A percentile compares a stretch with the other conserved stretches of the same genome.
Evolutionary conservation across 2,797 vertebrate species (phyloP).

Genomic region (Sebastolobus altivelis): DNA sequence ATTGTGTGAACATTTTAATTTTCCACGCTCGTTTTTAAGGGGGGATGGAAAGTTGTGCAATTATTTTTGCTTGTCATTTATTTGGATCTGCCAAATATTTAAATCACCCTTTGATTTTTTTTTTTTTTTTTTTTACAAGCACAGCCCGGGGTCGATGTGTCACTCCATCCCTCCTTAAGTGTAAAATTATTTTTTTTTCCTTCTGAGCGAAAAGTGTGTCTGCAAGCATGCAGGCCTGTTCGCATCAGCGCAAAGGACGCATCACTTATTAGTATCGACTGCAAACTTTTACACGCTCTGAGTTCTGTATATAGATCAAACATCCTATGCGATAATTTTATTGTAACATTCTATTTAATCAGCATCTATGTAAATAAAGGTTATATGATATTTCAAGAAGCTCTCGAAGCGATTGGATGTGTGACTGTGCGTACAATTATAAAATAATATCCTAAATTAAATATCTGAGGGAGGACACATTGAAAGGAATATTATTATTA

Average conservation of each 20-base stretch:
- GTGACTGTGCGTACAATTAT: constrained; percentile 50
- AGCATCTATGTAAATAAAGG: constrained; percentile 91
- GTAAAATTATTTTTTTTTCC: background rate
- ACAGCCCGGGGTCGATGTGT: constrained; percentile 23
- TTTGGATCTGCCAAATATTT: constrained; percentile 74
- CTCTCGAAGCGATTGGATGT: constrained; percentile 56
- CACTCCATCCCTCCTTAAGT: constrained; percentile 42
- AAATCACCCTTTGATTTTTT: background rate
- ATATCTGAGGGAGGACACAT: background rate
- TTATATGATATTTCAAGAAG: constrained; percentile 86
- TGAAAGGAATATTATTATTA: background rate
- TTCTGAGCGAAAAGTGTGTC: constrained; percentile 39
- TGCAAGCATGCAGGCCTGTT: constrained; percentile 54
- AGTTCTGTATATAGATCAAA: constrained; percentile 85
- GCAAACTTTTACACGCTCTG: constrained; percentile 59
- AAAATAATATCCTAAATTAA: background rate
- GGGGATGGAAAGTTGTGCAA: constrained; percentile 71
- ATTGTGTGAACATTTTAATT: constrained; percentile 71
- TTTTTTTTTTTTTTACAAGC: constrained; percentile 7
- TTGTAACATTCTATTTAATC: constrained; percentile 92
- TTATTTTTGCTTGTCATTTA: constrained; percentile 59
- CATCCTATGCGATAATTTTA: constrained; percentile 85
- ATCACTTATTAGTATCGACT: constrained; percentile 28
- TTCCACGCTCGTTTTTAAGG: constrained; percentile 42
- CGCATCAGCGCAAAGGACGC: constrained; percentile 42